A percentile compares a stretch with the other conserved stretches of the same genome.
Conservation (phyloP, 2,113 vertebrate species). For the Rissa tridactyla region DNA sequence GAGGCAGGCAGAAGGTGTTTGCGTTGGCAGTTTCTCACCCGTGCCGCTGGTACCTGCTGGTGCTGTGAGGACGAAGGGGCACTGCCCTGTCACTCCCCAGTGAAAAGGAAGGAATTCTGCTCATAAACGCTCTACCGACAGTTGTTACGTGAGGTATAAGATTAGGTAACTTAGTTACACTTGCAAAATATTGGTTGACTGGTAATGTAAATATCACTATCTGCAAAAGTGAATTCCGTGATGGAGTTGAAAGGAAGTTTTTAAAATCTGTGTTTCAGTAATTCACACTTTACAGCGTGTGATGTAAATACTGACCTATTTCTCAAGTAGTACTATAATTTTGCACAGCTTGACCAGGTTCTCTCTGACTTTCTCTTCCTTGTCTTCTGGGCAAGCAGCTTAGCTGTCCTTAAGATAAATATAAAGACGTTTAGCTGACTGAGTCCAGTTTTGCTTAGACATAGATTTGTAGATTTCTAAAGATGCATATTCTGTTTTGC, state of each 20-base stretch:
- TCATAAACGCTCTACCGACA: neutral
- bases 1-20: neutral
- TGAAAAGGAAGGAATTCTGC: neutral
- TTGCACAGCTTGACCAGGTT: neutral
- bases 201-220: neutral
- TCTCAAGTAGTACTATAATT: neutral
- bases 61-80: neutral
- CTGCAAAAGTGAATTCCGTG: neutral
- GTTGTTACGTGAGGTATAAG: neutral
- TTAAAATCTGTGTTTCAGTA: neutral
- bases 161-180: neutral
- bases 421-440: neutral
- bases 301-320: neutral
- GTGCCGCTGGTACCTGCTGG: neutral
- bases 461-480: neutral
- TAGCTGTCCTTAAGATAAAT: neutral
- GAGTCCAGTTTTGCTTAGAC: neutral
- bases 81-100: neutral
- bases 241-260: neutral
- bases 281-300: neutral
- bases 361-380: neutral
- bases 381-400: neutral
- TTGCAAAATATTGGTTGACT: neutral
- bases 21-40: fast-evolving
- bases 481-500: neutral